These are phyloP conservation scores for Musca domestica DNA, from an alignment of 1,140 invertebrate species.

Conservation along the genomic window DNA sequence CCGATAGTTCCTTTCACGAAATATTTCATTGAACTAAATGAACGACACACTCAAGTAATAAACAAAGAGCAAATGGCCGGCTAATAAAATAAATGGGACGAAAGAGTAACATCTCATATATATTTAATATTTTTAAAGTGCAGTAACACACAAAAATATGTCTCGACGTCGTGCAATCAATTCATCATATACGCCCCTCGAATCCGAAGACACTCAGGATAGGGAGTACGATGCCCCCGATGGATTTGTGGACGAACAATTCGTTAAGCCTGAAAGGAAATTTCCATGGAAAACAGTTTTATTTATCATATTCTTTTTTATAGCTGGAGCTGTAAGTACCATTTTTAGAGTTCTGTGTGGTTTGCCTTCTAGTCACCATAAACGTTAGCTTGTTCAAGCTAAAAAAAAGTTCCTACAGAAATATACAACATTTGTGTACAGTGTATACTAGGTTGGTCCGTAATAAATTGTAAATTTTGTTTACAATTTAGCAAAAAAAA, in stretches of 20 bases:
- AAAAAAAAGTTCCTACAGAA: too few species aligned
- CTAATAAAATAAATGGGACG: background rate
- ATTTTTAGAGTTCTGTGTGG: background rate
- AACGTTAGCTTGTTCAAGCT: background rate
- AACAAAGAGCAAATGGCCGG: too few species aligned
- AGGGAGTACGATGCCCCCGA: conserved; percentile 10
- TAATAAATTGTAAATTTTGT: too few species aligned
- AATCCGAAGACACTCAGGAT: background rate
- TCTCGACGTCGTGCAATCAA: conserved; percentile 14
- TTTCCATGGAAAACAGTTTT: conserved; percentile 26
- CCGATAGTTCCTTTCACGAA: too few species aligned
- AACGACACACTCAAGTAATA: too few species aligned
- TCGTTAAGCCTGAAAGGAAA: conserved; percentile 12
- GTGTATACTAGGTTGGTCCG: background rate
- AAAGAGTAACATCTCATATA: background rate
- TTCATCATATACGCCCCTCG: background rate
- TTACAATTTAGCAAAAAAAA: too few species aligned
- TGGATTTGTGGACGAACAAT: conserved; percentile 24
- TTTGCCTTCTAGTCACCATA: background rate
- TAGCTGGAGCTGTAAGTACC: conserved; percentile 25
- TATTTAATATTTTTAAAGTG: background rate
- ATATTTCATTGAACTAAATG: too few species aligned
- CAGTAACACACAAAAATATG: background rate
- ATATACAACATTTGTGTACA: background rate
- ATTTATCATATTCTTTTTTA: conserved; percentile 26